phyloP scores from a whole-genome alignment of 1,140 invertebrate species.

The Tachypleus tridentatus region DNA sequence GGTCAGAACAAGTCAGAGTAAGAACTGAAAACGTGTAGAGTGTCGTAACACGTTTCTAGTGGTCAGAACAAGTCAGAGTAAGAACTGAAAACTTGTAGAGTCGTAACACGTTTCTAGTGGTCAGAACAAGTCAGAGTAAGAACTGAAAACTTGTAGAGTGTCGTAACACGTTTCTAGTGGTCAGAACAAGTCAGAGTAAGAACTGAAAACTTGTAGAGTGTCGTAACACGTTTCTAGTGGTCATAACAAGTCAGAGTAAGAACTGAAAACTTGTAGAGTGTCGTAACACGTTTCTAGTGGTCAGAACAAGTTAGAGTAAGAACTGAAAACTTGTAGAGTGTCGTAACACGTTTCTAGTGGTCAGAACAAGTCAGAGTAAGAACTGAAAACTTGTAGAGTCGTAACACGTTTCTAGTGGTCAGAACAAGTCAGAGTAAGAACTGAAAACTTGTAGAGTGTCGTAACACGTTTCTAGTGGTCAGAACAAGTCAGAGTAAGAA shows the following conservation, averaged over 20 bases:
- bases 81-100: background rate
- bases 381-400: background rate
- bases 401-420: slow-evolving; percentile 4
- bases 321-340: background rate
- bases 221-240: background rate
- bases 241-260: slow-evolving; percentile 16
- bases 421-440: slow-evolving; percentile 15
- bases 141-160: background rate
- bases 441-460: background rate
- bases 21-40: background rate
- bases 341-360: background rate
- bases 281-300: background rate
- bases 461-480: slow-evolving; percentile 4
- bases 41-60: background rate
- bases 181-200: slow-evolving; percentile 17
- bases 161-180: background rate
- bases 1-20: slow-evolving; percentile 16
- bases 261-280: background rate
- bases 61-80: slow-evolving; percentile 16
- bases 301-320: slow-evolving; percentile 16
- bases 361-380: slow-evolving; percentile 17
- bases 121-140: slow-evolving; percentile 17
- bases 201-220: background rate
- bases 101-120: background rate
- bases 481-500: slow-evolving; percentile 15